Evolutionary conservation across 2,888 invertebrate species (phyloP), one percentile per base, ranked within the genome.

Genomic region (Drosophila lacicola): DNA sequence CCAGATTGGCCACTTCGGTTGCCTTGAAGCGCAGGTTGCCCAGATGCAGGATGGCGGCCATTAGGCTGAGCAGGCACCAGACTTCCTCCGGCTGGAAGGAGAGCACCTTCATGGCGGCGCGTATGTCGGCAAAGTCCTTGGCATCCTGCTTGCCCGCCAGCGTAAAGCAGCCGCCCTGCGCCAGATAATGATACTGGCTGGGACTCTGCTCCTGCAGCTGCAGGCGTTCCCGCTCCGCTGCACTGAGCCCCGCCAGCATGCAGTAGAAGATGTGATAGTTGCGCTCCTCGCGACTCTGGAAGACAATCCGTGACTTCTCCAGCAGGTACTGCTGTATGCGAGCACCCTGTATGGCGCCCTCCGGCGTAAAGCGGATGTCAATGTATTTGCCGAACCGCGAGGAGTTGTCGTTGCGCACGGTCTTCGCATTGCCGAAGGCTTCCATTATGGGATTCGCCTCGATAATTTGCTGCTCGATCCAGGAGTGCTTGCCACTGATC

Each of bases 231-330:
- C 96, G 96, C 90, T 98, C 98, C 1, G 97, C 96, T 14, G 94
- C 93, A 1, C 94, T 94, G 67, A 99, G 92, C 0, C 98, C 99
- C 10, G 96, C 95, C 65, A 99, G 93, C 92, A 99, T 94, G 78
- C 97, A 95, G 92, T 98, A 98, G 93, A 99, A 99, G 73, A 98
- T 96, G 91, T 98, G 98, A 92, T 98, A 99, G 92, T 99, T 99
- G 78, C 98, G 94, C 92, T 98, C 98, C 54, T 97, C 97, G 57
- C 94, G 94, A 80, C 96, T 97, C 93, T 97, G 97, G n/a, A 95
- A 95, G 0, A 98, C 98, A 64, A 98, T 96, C 41, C 98, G 94
- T 0, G 98, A 98, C 92, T 98, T 98, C 92, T 99, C 99, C 80
- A 99, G 93, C 46, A 99, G 93, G 93, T 99, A 99, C 91, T 98